These are phyloP conservation scores for Pteronura brasiliensis DNA, from an alignment of 2,113 vertebrate species.

Conservation along the genomic window DNA sequence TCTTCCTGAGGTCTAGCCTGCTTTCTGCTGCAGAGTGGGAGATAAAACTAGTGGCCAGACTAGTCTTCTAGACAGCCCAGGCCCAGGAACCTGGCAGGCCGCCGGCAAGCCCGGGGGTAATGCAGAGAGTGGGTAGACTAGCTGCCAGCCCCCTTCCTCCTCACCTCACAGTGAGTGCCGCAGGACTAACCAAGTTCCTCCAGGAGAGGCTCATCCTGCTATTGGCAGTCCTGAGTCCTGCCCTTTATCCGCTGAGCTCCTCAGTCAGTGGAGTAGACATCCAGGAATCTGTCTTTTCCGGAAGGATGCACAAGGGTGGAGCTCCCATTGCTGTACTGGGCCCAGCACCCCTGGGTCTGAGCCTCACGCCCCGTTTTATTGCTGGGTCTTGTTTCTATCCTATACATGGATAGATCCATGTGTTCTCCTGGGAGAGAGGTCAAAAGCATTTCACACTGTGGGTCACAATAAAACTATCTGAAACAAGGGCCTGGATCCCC, in stretches of 20 bases:
- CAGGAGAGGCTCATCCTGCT: neutral
- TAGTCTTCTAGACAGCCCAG: neutral
- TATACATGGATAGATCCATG: neutral
- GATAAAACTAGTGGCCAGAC: neutral
- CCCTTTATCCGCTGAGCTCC: neutral
- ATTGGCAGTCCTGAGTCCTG: neutral
- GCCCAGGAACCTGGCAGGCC: neutral
- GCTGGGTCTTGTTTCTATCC: neutral
- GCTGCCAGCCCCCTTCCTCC: neutral
- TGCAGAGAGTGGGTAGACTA: neutral
- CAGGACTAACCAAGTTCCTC: neutral
- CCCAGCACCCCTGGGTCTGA: neutral
- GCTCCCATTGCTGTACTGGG: neutral
- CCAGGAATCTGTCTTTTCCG: neutral
- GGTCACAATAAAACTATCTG: neutral
- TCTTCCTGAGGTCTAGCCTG: neutral
- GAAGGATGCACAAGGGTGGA: rapidly evolving
- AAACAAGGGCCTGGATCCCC: neutral
- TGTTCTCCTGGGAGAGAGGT: neutral
- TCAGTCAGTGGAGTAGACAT: neutral
- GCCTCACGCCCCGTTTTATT: rapidly evolving
- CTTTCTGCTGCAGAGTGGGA: neutral
- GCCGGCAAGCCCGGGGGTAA: neutral
- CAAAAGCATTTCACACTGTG: neutral
- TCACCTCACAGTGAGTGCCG: neutral